Percentiles rank a stretch among this genome's conserved stretches.
Conservation (phyloP, 2,888 invertebrate genomes). For the Drosophila koepferae region DNA sequence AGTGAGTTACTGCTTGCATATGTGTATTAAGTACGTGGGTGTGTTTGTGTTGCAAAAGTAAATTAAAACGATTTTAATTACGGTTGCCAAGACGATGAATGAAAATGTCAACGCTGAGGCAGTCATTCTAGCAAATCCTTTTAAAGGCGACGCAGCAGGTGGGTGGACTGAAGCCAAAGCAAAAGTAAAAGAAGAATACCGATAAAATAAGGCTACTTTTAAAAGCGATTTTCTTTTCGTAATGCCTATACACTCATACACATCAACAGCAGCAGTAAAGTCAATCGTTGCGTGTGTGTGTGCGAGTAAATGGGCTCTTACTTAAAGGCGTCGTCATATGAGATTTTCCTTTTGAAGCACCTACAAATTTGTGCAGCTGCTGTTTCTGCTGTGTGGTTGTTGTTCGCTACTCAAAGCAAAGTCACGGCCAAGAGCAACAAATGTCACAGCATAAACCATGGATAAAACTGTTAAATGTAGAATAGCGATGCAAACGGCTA, state of each 20-base stretch:
- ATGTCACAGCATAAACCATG: slow-evolving; percentile 25
- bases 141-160: slow-evolving; percentile 55
- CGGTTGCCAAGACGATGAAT: slow-evolving; percentile 83
- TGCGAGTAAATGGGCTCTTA: slow-evolving; percentile 40
- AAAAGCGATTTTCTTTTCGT: slow-evolving; percentile 74
- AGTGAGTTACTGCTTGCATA: slow-evolving; percentile 27
- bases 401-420: slow-evolving; percentile 60
- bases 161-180: slow-evolving; percentile 20
- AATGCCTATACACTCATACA: slow-evolving; percentile 9
- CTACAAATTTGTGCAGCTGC: slow-evolving; percentile 28
- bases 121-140: slow-evolving; percentile 28
- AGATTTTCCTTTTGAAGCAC: slow-evolving; percentile 62
- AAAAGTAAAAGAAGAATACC: slow-evolving; percentile 20
- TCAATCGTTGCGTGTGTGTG: slow-evolving; percentile 63
- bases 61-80: slow-evolving; percentile 83
- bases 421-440: slow-evolving; percentile 72
- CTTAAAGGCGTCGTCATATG: slow-evolving; percentile 51
- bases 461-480: slow-evolving; percentile 50
- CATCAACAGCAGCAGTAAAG: slow-evolving; percentile 28
- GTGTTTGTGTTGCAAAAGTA: slow-evolving; percentile 72
- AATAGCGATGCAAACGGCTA: slow-evolving; percentile 63
- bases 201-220: slow-evolving; percentile 37
- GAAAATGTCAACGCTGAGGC: slow-evolving; percentile 77
- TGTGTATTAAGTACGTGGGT: slow-evolving; percentile 24
- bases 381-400: slow-evolving; percentile 6